A percentile compares a stretch with the other conserved stretches of the same genome.
phyloP scores from a whole-genome alignment of 2,888 invertebrate genomes.

The Caradrina clavipalpis region DNA sequence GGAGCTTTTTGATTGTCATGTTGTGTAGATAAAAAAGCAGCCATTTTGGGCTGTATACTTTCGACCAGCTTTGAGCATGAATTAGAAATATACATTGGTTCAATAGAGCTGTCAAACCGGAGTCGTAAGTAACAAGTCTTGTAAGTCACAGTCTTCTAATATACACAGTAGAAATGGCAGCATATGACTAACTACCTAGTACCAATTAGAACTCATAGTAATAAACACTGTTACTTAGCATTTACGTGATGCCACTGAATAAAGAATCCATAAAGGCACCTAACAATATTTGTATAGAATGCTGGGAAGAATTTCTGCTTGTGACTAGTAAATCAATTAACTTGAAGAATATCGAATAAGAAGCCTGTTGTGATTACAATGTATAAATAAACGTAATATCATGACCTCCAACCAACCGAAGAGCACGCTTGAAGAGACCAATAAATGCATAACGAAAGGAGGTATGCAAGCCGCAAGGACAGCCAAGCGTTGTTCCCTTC shows the following conservation, averaged over 20 bases:
- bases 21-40: constrained; percentile 6
- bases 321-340: not conserved
- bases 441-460: constrained; percentile 23
- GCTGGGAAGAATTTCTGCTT: not conserved
- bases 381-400: not conserved
- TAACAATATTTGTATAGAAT: not conserved
- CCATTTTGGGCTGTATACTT: not conserved
- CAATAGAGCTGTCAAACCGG: not conserved
- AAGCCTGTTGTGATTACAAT: no score
- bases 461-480: constrained; percentile 48
- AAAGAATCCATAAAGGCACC: not conserved
- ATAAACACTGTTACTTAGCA: not conserved
- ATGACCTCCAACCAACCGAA: constrained; percentile 12
- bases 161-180: not conserved
- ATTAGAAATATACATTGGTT: not conserved
- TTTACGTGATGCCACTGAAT: not conserved
- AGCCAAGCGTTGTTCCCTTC: constrained; percentile 46
- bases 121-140: not conserved
- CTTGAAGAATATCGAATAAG: not conserved
- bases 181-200: not conserved
- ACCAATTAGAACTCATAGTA: not conserved
- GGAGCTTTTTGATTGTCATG: constrained; percentile 25
- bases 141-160: not conserved
- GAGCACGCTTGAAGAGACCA: constrained; percentile 15
- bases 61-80: not conserved